Evolutionary conservation across 2,113 vertebrate species (phyloP).

Genomic region (Pandion haliaetus): DNA sequence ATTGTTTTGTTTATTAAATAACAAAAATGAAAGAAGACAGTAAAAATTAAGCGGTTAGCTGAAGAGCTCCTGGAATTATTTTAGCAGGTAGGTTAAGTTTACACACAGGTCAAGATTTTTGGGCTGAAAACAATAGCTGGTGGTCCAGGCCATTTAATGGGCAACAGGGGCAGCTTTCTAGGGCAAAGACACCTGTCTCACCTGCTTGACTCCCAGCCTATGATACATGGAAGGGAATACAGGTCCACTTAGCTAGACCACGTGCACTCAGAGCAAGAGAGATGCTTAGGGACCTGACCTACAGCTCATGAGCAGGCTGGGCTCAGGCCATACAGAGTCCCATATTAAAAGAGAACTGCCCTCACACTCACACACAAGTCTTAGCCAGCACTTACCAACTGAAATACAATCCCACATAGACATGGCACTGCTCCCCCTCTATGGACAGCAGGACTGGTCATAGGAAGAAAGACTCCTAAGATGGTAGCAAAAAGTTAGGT

Average conservation of each 20-base stretch:
- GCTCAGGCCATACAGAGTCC: neutral
- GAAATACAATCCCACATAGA: neutral
- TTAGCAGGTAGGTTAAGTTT: neutral
- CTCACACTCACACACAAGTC: neutral
- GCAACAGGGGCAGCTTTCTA: neutral
- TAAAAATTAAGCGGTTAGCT: neutral
- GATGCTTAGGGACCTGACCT: neutral
- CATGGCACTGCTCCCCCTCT: neutral
- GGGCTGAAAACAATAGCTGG: neutral
- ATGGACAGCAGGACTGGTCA: fast-evolving
- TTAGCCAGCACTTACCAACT: neutral
- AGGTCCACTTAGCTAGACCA: neutral
- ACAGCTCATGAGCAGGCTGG: neutral
- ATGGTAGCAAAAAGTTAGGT: neutral
- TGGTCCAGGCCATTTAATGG: neutral
- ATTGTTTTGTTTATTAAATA: neutral
- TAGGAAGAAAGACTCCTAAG: neutral
- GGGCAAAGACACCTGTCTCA: neutral
- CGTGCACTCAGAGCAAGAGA: neutral
- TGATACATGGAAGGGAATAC: neutral
- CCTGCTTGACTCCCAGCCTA: neutral
- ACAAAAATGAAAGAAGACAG: neutral
- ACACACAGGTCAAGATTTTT: neutral
- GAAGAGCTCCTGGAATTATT: neutral
- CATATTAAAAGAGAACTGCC: neutral